These are phyloP conservation scores for Cheilosia soror DNA, from an alignment of 2,888 invertebrate genomes.

Conservation along the genomic window DNA sequence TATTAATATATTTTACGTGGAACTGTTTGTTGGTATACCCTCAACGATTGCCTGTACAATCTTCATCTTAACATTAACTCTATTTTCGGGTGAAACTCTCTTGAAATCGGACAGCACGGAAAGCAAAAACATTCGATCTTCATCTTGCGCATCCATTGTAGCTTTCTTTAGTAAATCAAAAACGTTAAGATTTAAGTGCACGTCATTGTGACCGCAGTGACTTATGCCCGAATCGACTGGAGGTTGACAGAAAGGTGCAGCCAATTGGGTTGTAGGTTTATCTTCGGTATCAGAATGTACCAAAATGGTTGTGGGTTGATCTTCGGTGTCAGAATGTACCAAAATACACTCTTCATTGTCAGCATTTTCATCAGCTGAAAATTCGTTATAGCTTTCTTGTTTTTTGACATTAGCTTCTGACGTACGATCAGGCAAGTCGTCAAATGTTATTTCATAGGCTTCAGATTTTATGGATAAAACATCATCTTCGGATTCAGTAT, in stretches of 20 bases:
- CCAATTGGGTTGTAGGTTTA: too few species aligned
- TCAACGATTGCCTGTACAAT: slow-evolving; percentile 74
- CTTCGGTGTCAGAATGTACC: background rate
- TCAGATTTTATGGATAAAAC: background rate
- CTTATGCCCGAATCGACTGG: background rate
- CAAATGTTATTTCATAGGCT: background rate
- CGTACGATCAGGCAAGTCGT: background rate
- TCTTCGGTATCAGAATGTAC: background rate
- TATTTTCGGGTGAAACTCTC: slow-evolving; percentile 68
- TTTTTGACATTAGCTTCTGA: too few species aligned
- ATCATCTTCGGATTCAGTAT: background rate
- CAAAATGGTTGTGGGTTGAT: background rate
- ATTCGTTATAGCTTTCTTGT: background rate
- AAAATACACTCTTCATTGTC: slow-evolving; percentile 2
- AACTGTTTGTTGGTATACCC: background rate
- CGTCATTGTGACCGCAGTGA: background rate
- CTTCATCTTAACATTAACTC: slow-evolving; percentile 74
- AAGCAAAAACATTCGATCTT: slow-evolving; percentile 76
- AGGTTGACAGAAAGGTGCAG: background rate
- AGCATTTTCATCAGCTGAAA: background rate
- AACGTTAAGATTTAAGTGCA: slow-evolving; percentile 8
- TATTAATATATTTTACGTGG: background rate
- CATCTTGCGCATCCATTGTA: slow-evolving; percentile 59
- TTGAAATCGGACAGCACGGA: slow-evolving; percentile 75
- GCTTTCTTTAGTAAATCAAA: slow-evolving; percentile 23